phyloP scores from a whole-genome alignment of 2,888 invertebrate genomes.

The Molorchus minor region DNA sequence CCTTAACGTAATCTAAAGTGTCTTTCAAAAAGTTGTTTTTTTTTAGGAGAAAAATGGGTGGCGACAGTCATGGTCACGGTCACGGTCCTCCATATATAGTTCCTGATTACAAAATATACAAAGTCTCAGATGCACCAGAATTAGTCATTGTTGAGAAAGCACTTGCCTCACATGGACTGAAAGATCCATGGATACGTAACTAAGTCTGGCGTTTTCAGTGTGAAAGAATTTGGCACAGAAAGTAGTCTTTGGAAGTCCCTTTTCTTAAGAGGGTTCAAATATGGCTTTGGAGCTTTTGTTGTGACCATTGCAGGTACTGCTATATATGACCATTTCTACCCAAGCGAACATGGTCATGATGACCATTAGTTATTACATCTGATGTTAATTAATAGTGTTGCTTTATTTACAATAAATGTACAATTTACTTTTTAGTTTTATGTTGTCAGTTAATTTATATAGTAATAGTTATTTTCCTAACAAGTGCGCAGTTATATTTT shows the following conservation, averaged over 20 bases:
- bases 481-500: no score
- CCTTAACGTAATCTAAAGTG: no score
- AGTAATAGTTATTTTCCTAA: no score
- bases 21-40: slow-evolving; percentile 5
- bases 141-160: slow-evolving; percentile 71
- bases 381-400: slow-evolving; percentile 1
- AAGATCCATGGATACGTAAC: slow-evolving; percentile 90
- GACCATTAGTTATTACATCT: slow-evolving; percentile 52
- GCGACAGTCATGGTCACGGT: slow-evolving; percentile 64
- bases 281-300: slow-evolving; percentile 70
- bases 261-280: slow-evolving; percentile 72
- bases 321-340: slow-evolving; percentile 53
- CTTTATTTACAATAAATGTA: no score
- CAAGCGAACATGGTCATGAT: slow-evolving; percentile 63
- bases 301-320: slow-evolving; percentile 65
- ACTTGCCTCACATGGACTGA: slow-evolving; percentile 76
- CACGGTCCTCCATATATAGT: slow-evolving; percentile 71
- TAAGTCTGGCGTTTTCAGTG: slow-evolving; percentile 84
- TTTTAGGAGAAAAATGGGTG: slow-evolving; percentile 60
- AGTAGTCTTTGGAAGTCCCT: slow-evolving; percentile 61
- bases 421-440: no score
- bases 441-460: no score
- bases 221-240: slow-evolving; percentile 68
- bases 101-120: slow-evolving; percentile 78
- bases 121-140: slow-evolving; percentile 74